phyloP scores from a whole-genome alignment of 2,113 vertebrate species.

The Leucopsar rothschildi region DNA sequence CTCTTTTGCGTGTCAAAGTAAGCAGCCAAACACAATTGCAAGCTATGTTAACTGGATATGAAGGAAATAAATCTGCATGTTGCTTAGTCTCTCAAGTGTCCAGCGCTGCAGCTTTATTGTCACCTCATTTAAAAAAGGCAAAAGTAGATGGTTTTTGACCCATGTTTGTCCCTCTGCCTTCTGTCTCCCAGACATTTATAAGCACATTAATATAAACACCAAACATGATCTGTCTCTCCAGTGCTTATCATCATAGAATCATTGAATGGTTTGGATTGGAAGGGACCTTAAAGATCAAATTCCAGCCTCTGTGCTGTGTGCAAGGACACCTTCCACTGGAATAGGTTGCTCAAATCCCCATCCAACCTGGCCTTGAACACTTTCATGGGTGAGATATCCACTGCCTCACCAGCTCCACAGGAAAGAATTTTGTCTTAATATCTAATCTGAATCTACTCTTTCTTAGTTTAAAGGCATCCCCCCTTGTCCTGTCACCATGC shows the following conservation, averaged over 20 bases:
- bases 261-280: background rate
- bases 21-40: background rate
- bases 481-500: background rate
- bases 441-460: background rate
- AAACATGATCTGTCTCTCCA: background rate
- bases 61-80: background rate
- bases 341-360: background rate
- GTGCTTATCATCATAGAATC: background rate
- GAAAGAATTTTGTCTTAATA: background rate
- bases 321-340: background rate
- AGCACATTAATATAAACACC: background rate
- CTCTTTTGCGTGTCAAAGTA: background rate
- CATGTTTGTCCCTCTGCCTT: background rate
- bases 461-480: background rate
- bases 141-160: background rate
- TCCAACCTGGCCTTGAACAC: background rate
- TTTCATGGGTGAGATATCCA: background rate
- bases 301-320: background rate
- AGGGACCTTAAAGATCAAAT: background rate
- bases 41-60: background rate
- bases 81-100: background rate
- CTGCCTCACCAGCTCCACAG: background rate
- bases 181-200: background rate
- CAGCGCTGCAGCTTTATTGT: background rate
- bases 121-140: background rate